These are phyloP conservation scores for Ornithoptera alexandrae DNA, from an alignment of 2,888 invertebrate genomes.

Conservation along the genomic window DNA sequence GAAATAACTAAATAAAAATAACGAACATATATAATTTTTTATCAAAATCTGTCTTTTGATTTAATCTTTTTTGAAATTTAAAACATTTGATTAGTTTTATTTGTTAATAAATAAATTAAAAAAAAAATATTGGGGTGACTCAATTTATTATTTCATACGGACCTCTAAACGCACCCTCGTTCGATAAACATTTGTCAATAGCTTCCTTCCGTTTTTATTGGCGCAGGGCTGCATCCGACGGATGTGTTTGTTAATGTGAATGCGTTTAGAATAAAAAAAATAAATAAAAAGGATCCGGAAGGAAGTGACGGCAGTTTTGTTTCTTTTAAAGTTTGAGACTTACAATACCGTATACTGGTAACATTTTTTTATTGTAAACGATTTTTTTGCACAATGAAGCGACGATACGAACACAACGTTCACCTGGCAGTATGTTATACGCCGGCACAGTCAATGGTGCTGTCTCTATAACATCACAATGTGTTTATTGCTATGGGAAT, in stretches of 20 bases:
- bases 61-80: too few relatives aligned
- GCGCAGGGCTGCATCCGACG: slow-evolving; percentile 32
- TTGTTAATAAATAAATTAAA: background rate
- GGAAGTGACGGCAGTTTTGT: slow-evolving; percentile 28
- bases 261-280: slow-evolving; percentile 23
- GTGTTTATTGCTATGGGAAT: too few relatives aligned
- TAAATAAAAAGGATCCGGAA: slow-evolving; percentile 23
- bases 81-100: background rate
- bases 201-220: slow-evolving; percentile 60
- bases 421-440: too few relatives aligned
- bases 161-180: slow-evolving; percentile 22
- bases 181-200: slow-evolving; percentile 50
- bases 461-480: too few relatives aligned
- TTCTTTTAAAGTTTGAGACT: background rate
- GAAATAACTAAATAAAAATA: too few relatives aligned
- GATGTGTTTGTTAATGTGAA: slow-evolving; percentile 26
- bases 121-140: background rate
- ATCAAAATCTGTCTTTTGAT: too few relatives aligned
- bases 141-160: background rate
- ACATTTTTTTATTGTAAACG: background rate
- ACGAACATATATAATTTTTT: too few relatives aligned
- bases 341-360: background rate
- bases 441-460: too few relatives aligned
- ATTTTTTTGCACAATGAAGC: too few relatives aligned
- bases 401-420: too few relatives aligned